A percentile compares a stretch with the other conserved stretches of the same genome.
phyloP scores from a whole-genome alignment of 2,113 vertebrate genomes.

The Arothron firmamentum region DNA sequence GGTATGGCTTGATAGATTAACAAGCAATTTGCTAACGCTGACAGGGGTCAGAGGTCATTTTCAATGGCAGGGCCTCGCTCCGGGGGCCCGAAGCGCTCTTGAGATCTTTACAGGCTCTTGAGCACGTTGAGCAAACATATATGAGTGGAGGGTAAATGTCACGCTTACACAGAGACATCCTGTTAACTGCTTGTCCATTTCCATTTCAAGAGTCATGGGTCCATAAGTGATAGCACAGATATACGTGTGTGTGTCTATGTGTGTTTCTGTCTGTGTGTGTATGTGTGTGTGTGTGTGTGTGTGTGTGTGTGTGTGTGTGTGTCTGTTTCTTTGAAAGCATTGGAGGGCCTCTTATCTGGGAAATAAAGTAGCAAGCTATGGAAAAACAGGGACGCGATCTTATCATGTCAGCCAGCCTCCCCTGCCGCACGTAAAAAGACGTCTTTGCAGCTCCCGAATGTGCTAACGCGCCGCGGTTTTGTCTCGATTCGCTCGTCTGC shows the following conservation, averaged over 20 bases:
- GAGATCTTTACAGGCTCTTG: too few species aligned
- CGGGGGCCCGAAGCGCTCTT: too few species aligned
- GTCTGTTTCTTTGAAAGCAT: background rate
- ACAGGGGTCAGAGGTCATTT: slow-evolving; percentile 7
- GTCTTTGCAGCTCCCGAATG: slow-evolving; percentile 1
- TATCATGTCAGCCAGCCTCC: slow-evolving; percentile 12
- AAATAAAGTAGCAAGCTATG: slow-evolving; percentile 11
- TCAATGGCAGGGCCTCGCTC: background rate
- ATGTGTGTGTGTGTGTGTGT: background rate
- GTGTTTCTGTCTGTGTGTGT: too few species aligned
- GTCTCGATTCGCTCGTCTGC: too few species aligned
- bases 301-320: background rate
- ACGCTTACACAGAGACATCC: slow-evolving; percentile 9
- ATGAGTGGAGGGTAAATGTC: slow-evolving; percentile 27
- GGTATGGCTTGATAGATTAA: background rate
- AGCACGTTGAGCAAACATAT: background rate
- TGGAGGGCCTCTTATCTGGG: slow-evolving; percentile 3
- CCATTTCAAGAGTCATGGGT: slow-evolving; percentile 8
- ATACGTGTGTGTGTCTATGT: background rate
- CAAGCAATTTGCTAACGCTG: slow-evolving; percentile 3
- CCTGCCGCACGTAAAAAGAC: background rate
- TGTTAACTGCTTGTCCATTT: slow-evolving; percentile 19
- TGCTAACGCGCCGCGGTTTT: background rate
- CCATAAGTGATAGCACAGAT: background rate
- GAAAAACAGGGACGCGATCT: slow-evolving; percentile 13